Evolutionary conservation across 1,140 invertebrate genomes (phyloP).

Genomic region (Ceratoteleas bidentatus): DNA sequence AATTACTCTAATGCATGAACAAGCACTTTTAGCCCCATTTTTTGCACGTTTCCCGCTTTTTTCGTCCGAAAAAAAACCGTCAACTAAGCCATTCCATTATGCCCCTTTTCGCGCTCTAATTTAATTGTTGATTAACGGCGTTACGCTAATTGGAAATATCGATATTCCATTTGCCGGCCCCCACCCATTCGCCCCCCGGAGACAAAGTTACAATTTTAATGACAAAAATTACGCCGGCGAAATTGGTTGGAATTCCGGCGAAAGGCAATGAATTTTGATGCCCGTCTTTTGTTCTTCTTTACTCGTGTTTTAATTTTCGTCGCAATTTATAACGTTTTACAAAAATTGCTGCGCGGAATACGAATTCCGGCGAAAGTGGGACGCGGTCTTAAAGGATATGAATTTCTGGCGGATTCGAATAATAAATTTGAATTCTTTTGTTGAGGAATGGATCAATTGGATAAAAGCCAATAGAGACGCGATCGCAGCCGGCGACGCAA

Average conservation of each 20-base stretch:
- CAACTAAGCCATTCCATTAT: conserved; percentile 36
- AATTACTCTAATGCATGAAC: conserved; percentile 50
- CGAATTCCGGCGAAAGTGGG: conserved; percentile 34
- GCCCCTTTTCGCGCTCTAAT: background rate
- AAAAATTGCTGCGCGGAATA: conserved; percentile 35
- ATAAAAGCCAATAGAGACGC: conserved; percentile 55
- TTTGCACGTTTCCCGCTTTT: conserved; percentile 12
- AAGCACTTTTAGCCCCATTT: conserved; percentile 43
- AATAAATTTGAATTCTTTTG: conserved; percentile 57
- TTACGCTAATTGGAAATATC: too few relatives aligned
- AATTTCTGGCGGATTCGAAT: conserved; percentile 38
- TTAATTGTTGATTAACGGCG: too few relatives aligned
- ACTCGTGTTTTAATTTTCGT: conserved; percentile 30
- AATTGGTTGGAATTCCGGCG: too few relatives aligned
- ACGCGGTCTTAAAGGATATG: conserved; percentile 47
- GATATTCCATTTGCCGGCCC: too few relatives aligned
- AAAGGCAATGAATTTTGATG: too few relatives aligned
- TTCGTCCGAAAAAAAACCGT: conserved; percentile 17
- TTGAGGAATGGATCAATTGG: conserved; percentile 54
- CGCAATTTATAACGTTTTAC: conserved; percentile 36
- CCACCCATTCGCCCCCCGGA: too few relatives aligned
- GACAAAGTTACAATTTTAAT: too few relatives aligned
- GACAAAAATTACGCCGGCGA: too few relatives aligned
- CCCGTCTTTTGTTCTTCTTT: conserved; percentile 11
- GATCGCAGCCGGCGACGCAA: conserved; percentile 47